These are phyloP conservation scores for Calidris pugnax DNA, from an alignment of 2,113 vertebrate species.

Conservation along the genomic window DNA sequence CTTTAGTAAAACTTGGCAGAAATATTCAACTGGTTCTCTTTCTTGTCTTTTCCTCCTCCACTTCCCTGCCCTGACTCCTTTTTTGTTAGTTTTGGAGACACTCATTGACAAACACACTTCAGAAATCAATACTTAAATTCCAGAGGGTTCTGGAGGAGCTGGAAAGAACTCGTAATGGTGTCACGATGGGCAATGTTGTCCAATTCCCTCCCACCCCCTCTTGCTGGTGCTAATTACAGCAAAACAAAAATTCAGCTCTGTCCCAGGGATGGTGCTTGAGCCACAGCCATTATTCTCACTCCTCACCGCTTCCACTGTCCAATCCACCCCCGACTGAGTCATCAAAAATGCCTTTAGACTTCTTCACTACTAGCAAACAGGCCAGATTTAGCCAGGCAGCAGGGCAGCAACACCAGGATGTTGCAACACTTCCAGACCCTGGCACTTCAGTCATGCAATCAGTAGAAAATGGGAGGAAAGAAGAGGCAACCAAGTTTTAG, in stretches of 20 bases:
- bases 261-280: background rate
- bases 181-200: background rate
- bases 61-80: background rate
- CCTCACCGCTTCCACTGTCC: background rate
- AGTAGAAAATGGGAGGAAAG: background rate
- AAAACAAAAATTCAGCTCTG: constrained; percentile 18
- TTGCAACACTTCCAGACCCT: background rate
- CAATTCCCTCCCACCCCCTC: background rate
- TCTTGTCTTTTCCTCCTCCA: background rate
- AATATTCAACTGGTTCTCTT: background rate
- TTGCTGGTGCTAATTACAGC: background rate
- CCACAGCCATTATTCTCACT: background rate
- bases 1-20: constrained; percentile 35
- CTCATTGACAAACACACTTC: background rate
- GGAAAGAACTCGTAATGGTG: background rate
- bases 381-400: background rate
- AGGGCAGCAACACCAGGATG: background rate
- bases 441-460: background rate
- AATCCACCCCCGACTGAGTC: constrained; percentile 9
- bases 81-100: constrained; percentile 66
- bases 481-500: background rate
- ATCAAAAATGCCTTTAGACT: background rate
- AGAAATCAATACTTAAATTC: background rate
- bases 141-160: background rate
- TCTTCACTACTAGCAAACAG: background rate